Base-by-base conservation (phyloP, 2,113 vertebrate species). In the Phyllostomus hastatus region DNA sequence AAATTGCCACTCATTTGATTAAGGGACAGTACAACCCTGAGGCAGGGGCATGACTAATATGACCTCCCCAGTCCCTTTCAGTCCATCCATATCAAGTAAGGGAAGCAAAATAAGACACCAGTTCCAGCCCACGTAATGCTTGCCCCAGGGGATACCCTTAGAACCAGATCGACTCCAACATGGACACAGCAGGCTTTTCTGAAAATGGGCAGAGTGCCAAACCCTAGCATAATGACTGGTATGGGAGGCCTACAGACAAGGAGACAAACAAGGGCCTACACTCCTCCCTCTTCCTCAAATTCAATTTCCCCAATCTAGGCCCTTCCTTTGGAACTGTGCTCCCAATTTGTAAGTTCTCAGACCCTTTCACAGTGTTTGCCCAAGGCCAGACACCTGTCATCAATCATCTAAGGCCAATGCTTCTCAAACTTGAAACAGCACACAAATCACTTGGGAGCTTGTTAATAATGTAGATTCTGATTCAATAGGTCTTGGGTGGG, bases 21-120 rank as follows among this genome's bases (percentile, higher is more conserved):
- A 97, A 97, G 80, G 90, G 69, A 96, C 88, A 95, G 93, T 66
- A 96, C 91, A 97, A 50, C 91, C 95, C 95, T 69, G 57, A 82
- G 93, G 96, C 93, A 64, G 73, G 38, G 81, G 73, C 28, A 90
- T 95, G 73, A 93, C 92, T 96, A 82, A 88, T 31, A 83, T 97
- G 97, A 95, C 94, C 88, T 98, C 93, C 17, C 76, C 33, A 52
- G 96, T 95, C 89, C 78, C 85, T 95, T 66, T 95, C 88, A 85
- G 73, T 67, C 61, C 54, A 86, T 61, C 78, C 72, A 76, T n/a
- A 70, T 92, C 95, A 94, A 93, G 75, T 19, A 86, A 22, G 94
- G 48, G 90, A 83, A 94, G 81, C 85, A 94, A 91, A 86, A 73
- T 69, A 91, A 91, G 88, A 92, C 95, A 69, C 61, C 67, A 76